phyloP scores from a whole-genome alignment of 2,113 vertebrate species.

The Hemichromis elongatus region DNA sequence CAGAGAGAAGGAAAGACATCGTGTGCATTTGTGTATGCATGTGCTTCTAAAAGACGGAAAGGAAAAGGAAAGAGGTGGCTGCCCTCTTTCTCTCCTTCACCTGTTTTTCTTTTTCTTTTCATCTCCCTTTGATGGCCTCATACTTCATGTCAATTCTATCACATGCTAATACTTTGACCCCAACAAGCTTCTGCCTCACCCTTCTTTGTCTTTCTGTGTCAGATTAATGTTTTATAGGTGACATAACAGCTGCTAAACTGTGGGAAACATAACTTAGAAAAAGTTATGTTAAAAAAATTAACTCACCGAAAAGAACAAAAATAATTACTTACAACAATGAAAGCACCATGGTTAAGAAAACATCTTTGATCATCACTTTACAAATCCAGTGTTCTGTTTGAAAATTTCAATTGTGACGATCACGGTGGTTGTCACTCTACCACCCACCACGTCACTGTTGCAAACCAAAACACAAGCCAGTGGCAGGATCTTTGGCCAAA shows the following conservation, averaged over 20 bases:
- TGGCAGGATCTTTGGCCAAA: background rate
- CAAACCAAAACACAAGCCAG: background rate
- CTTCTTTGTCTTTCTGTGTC: background rate
- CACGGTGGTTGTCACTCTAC: background rate
- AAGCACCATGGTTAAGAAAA: background rate
- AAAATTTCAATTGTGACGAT: background rate
- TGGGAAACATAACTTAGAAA: background rate
- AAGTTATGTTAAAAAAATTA: too few relatives aligned
- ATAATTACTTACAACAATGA: background rate
- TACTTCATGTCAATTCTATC: background rate
- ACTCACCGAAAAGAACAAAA: background rate
- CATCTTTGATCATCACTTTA: background rate
- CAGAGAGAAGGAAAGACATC: slow-evolving; percentile 13
- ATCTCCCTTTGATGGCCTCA: background rate
- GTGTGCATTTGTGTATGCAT: background rate
- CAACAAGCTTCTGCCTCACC: background rate
- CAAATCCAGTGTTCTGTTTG: background rate
- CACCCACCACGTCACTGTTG: background rate
- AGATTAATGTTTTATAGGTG: background rate
- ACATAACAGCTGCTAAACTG: background rate
- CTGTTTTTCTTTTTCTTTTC: background rate
- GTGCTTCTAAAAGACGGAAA: background rate
- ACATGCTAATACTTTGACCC: slow-evolving; percentile 2
- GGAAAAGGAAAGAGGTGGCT: background rate
- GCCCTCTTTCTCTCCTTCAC: background rate